A percentile compares a stretch with the other conserved stretches of the same genome.
Evolutionary conservation across 2,888 invertebrate genomes (phyloP).

Genomic region (Lysandra bellargus): DNA sequence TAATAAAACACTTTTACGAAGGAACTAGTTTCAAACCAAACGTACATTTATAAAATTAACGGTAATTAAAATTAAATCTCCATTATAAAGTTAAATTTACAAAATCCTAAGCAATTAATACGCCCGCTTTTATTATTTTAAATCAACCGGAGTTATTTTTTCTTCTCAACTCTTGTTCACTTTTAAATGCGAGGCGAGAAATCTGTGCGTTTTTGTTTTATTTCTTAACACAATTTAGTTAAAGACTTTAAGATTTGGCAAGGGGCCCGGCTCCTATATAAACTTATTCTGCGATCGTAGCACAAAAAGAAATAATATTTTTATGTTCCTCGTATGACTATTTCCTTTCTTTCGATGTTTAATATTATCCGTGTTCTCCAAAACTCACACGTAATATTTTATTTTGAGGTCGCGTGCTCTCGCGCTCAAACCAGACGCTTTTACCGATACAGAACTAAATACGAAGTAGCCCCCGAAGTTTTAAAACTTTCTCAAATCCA

Average conservation of each 20-base stretch:
- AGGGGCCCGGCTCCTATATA: conserved; percentile 44
- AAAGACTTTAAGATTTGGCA: conserved; percentile 47
- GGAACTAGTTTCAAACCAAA: neutral
- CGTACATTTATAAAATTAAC: neutral
- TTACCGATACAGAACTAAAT: conserved; percentile 31
- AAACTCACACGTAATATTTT: conserved; percentile 24
- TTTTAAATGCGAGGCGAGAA: conserved; percentile 39
- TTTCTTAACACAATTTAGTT: conserved; percentile 45
- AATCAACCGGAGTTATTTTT: conserved; percentile 32
- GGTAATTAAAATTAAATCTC: neutral
- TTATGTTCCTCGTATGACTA: conserved; percentile 30
- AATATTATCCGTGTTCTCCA: conserved; percentile 14
- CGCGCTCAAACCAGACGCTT: neutral
- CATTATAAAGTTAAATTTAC: conserved; percentile 3
- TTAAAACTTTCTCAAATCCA: conserved; percentile 31
- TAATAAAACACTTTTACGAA: neutral
- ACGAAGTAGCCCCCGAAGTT: conserved; percentile 29
- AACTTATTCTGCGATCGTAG: conserved; percentile 41
- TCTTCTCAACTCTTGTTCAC: conserved; percentile 36
- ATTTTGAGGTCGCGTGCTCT: conserved; percentile 22
- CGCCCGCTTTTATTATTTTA: conserved; percentile 19
- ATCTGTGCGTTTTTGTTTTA: conserved; percentile 44
- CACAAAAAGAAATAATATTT: conserved; percentile 40
- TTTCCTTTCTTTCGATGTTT: conserved; percentile 21
- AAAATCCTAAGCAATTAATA: conserved; percentile 20